Evolutionary conservation across 2,888 invertebrate genomes (phyloP), one percentile per base, ranked within the genome.

Genomic region (Noctua janthina): DNA sequence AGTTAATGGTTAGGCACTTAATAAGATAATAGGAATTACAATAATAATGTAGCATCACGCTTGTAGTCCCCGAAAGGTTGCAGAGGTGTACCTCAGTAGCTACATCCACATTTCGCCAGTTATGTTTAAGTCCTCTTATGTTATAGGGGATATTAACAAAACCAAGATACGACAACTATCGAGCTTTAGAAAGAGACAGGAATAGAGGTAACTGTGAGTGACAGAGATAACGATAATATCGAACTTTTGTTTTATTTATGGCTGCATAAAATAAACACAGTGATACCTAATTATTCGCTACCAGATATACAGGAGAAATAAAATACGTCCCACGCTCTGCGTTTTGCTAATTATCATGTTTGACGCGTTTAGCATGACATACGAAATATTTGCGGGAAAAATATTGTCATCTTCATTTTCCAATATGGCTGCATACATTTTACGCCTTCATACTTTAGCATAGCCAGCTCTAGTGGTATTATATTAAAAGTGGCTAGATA

Each of bases 401-500:
- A 67, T 67, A 78, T 69, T 76, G 35, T 69, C 56, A 51, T 43
- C 29, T 59, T 17, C 54, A 35, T 75, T 86, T 84, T 86, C 59
- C 54, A 77, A 68, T 85, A 77, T 39, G 10, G 43, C 56, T 35
- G 43, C 46, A 64, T 62, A 75, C 23, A 74, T 74, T 64, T 70
- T 74, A 68, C 35, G 67, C 35, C 13, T 64, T 67, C 54, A 46
- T 51, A 59, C 13, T 51, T 75, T 59, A 66, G 43, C 23, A n/a
- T 15, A 54, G 15, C 64, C 20, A 43, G 29, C 70, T 51, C 11
- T 59, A 51, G 62, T 56, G 20, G 43, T 76, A 43, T 72, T 68
- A 64, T 49, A 74, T 67, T 71, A 80, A 75, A 80, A 74, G 35
- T 73, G 20, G 20, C 43, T 84, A 39, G 43, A 35, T 43, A 73